Conservation (phyloP, 1,140 invertebrate species). For the Plutomurus gul region DNA sequence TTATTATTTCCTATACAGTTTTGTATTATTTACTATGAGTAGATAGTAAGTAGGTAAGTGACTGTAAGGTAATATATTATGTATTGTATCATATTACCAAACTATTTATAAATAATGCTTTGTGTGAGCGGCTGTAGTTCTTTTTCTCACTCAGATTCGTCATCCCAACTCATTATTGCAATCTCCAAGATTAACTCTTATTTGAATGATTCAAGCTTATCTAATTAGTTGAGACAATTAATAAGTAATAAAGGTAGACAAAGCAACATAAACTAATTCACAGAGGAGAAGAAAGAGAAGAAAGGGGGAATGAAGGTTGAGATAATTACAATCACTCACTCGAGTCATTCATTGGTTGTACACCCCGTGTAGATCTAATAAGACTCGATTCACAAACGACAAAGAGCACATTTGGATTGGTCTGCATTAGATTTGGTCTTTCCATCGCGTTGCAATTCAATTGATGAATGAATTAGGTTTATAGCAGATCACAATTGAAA, state of each 20-base stretch:
- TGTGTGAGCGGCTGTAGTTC: background rate
- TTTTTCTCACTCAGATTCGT: background rate
- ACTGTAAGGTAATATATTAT: background rate
- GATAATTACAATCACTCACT: conserved; percentile 14
- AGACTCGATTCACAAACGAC: conserved; percentile 13
- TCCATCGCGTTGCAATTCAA: no score
- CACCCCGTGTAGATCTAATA: background rate
- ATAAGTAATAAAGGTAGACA: background rate
- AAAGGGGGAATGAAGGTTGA: background rate
- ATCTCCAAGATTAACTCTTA: background rate
- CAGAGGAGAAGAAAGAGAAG: conserved; percentile 14
- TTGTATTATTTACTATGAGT: background rate
- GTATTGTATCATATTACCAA: background rate
- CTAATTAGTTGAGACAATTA: conserved; percentile 16
- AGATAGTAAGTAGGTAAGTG: background rate
- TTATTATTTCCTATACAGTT: background rate
- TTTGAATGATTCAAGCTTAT: conserved; percentile 19
- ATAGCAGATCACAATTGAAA: background rate
- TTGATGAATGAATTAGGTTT: conserved; percentile 1
- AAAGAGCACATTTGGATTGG: background rate
- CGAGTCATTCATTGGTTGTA: background rate
- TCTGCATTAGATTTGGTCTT: background rate
- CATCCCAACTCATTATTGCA: background rate
- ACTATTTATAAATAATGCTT: background rate
- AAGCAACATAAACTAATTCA: background rate